Percentiles rank a stretch among this genome's conserved stretches.
phyloP scores from a whole-genome alignment of 2,113 vertebrate genomes.

The Microtus oregoni region DNA sequence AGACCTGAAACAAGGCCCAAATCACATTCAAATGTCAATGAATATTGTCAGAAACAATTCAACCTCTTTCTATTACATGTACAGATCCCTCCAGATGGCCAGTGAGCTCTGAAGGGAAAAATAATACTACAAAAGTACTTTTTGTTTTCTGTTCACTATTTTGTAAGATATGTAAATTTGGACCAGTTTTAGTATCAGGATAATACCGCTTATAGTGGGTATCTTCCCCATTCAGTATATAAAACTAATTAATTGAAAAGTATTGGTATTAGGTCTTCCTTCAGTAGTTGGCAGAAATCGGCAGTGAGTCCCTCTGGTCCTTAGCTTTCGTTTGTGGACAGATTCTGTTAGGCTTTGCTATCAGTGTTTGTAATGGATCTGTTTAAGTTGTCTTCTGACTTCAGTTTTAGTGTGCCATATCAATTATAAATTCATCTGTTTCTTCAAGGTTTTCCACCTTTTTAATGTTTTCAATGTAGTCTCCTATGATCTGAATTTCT shows the following conservation, averaged over 20 bases:
- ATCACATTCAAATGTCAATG: not conserved
- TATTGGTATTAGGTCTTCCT: not conserved
- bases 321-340: not conserved
- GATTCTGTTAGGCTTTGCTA: not conserved
- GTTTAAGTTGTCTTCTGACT: not conserved
- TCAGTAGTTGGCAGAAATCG: not conserved
- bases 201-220: not conserved
- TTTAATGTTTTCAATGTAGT: not conserved
- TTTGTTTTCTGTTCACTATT: slow-evolving; percentile 15
- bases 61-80: not conserved
- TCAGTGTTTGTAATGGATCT: not conserved
- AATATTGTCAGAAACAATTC: not conserved
- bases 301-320: not conserved
- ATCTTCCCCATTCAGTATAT: not conserved
- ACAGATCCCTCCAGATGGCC: not conserved
- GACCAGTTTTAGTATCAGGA: not conserved
- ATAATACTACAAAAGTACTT: not conserved
- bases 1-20: not conserved
- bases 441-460: not conserved
- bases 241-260: not conserved
- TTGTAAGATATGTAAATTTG: not conserved
- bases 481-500: not conserved
- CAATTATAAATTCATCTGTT: not conserved
- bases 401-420: not conserved
- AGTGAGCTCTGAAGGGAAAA: not conserved